These are phyloP conservation scores for Eupeodes latifasciatus DNA, from an alignment of 2,888 invertebrate genomes.

Conservation along the genomic window DNA sequence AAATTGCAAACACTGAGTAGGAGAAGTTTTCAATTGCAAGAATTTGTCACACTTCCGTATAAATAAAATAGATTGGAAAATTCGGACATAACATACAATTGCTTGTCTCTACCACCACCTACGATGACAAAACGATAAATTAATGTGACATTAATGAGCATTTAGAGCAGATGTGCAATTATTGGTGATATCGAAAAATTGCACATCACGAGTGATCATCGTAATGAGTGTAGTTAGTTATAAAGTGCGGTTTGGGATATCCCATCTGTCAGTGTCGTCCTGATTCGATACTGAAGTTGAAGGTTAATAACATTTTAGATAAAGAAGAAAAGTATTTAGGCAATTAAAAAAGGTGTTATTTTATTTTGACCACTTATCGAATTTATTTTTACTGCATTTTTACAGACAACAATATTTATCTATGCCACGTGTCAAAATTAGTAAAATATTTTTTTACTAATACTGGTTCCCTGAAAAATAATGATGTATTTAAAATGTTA, in stretches of 20 bases:
- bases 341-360: too few species aligned
- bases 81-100: not conserved
- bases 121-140: slow-evolving; percentile 17
- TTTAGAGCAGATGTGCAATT: slow-evolving; percentile 19
- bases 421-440: too few species aligned
- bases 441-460: too few species aligned
- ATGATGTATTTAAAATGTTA: too few species aligned
- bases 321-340: too few species aligned
- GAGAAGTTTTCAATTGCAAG: slow-evolving; percentile 35
- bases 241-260: slow-evolving; percentile 9
- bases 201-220: not conserved
- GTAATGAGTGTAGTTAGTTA: not conserved
- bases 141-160: slow-evolving; percentile 23
- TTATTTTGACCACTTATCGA: too few species aligned
- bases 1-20: slow-evolving; percentile 41
- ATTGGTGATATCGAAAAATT: not conserved
- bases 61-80: not conserved
- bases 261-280: slow-evolving; percentile 1
- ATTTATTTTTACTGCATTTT: too few species aligned
- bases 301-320: not conserved
- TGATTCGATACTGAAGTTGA: not conserved
- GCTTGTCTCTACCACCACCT: not conserved
- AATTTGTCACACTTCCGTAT: slow-evolving; percentile 71
- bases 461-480: too few species aligned
- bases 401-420: too few species aligned